A percentile compares a stretch with the other conserved stretches of the same genome.
Evolutionary conservation across 2,113 vertebrate genomes (phyloP).

Genomic region (Nettapus auritus): DNA sequence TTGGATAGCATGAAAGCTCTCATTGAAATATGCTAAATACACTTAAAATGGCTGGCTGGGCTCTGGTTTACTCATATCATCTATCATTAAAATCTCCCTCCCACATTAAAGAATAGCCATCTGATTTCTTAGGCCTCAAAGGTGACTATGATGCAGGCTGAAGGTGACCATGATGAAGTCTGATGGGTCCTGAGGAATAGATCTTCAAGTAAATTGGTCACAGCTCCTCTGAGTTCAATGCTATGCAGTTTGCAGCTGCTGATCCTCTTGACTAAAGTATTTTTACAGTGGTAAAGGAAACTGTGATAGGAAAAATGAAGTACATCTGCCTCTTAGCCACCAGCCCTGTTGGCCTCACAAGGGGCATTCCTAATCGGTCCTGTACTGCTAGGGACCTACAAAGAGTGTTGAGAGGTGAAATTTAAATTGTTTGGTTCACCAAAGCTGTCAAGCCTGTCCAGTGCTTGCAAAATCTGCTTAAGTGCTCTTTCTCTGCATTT

Average conservation of each 20-base stretch:
- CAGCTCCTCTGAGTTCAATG: not conserved
- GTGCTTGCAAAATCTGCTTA: not conserved
- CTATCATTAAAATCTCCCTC: not conserved
- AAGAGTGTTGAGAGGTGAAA: not conserved
- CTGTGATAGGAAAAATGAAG: not conserved
- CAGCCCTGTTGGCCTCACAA: not conserved
- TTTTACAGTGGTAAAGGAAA: not conserved
- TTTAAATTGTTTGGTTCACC: not conserved
- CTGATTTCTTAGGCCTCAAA: not conserved
- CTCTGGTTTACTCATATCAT: not conserved
- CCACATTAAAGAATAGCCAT: not conserved
- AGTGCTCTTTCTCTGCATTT: not conserved
- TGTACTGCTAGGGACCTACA: not conserved
- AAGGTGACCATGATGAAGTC: fast-evolving
- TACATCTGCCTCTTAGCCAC: not conserved
- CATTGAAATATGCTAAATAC: not conserved
- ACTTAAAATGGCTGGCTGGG: not conserved
- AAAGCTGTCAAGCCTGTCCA: not conserved
- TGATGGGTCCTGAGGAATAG: not conserved
- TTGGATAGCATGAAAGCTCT: not conserved
- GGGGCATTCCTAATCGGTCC: not conserved
- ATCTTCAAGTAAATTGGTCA: not conserved
- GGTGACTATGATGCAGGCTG: fast-evolving
- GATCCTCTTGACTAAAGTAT: not conserved
- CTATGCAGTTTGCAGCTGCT: not conserved